Evolutionary conservation across 1,140 invertebrate species (phyloP), one percentile per base, ranked within the genome.

Genomic region (Temnothorax longispinosus): DNA sequence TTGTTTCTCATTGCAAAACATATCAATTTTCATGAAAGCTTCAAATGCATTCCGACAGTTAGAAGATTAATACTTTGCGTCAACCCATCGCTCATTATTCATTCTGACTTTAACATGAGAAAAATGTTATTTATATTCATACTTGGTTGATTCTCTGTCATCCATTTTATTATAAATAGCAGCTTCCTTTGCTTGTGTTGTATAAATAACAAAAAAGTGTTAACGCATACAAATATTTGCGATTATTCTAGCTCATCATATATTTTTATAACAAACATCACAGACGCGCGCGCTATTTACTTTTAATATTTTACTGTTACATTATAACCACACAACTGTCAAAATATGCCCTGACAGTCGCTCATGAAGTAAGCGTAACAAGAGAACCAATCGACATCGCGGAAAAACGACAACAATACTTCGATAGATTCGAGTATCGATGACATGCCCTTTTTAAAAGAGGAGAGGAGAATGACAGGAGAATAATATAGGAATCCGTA

Each of bases 91-190:
- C 13, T 56, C 18, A n/a, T 67, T 67, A 52, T 80, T 80, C 44
- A 50, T 44, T 56, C 60, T 67, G 44, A 8, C 35, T 80, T 67
- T 7, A 67, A 50, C 21, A n/a, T 44, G 76, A 80, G n/a, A 32
- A 15, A 67, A 67, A 80, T 50, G 32, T 76, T 76, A 67, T 38
- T 76, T 76, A 67, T 50, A 80, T 67, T 67, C 35, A 67, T 50
- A 32, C 7, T 47, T 32, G 41, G 10, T 65, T 64, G 35, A 65
- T 21, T 10, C 11, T 47, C 3, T 21, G 3, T 3, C 18, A 27
- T 65, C 3, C 44, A 58, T 15, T 15, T 77, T 64, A 11, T 62
- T 64, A 47, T 3, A 58, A 75, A 32, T 27, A 15, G 21, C 1
- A 21, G 7, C 4, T 21, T 80, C 54, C 10, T 18, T 54, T 35